Conservation (phyloP, 1,140 invertebrate species). For the Macrobrachium nipponense region DNA sequence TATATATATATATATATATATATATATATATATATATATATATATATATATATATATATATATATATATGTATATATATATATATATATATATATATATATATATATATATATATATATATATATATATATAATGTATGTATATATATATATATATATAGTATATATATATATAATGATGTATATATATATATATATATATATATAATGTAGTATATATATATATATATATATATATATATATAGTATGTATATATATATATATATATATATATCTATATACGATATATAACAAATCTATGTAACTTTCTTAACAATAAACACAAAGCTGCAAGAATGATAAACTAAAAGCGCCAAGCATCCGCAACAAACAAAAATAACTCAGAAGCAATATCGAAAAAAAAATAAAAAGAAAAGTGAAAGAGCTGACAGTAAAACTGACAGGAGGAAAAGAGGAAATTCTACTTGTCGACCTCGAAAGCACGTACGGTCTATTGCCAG, state of each 20-base stretch:
- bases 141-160: neutral
- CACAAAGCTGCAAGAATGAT: no score
- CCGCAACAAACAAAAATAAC: no score
- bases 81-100: neutral
- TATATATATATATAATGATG: neutral
- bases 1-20: neutral
- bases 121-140: neutral
- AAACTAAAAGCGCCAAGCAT: no score
- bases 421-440: no score
- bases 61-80: neutral
- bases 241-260: neutral
- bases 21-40: neutral
- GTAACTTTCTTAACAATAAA: no score
- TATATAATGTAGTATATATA: neutral
- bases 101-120: neutral
- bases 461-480: no score
- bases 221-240: neutral
- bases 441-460: no score
- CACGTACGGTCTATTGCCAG: no score
- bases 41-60: neutral
- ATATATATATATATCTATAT: neutral
- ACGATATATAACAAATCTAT: no score
- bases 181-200: neutral
- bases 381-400: no score
- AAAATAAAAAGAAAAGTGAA: no score